Evolutionary conservation across 2,888 invertebrate species (phyloP).

Genomic region (Callyntrura guangdongensis): DNA sequence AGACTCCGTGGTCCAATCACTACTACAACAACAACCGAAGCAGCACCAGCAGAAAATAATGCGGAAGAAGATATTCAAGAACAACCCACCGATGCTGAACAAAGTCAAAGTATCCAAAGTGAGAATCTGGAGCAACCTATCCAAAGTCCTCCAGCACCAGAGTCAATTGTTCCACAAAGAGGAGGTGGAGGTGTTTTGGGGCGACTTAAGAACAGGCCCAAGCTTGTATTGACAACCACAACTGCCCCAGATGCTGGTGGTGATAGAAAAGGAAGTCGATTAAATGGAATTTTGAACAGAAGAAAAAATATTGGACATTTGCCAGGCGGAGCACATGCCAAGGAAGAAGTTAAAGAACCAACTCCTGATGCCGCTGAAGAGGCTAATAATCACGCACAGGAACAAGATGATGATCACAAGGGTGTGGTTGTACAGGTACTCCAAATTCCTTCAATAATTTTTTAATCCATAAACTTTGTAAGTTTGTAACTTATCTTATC

Average conservation of each 20-base stretch:
- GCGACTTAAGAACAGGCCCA: slow-evolving; percentile 81
- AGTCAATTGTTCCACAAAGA: slow-evolving; percentile 72
- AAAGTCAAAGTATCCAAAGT: slow-evolving; percentile 72
- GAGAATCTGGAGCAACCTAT: slow-evolving; percentile 72
- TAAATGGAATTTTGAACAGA: slow-evolving; percentile 82
- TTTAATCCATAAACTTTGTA: not conserved
- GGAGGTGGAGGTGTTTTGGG: slow-evolving; percentile 83
- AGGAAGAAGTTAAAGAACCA: slow-evolving; percentile 75
- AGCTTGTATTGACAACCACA: slow-evolving; percentile 81
- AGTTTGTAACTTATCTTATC: not conserved
- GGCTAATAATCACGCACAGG: slow-evolving; percentile 75
- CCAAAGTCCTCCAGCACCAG: slow-evolving; percentile 63
- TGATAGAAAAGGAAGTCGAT: slow-evolving; percentile 81
- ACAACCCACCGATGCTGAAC: slow-evolving; percentile 70
- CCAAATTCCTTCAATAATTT: not conserved
- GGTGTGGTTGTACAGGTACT: slow-evolving; percentile 84
- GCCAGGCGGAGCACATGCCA: slow-evolving; percentile 60
- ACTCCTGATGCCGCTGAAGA: slow-evolving; percentile 71
- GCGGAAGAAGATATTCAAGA: slow-evolving; percentile 58
- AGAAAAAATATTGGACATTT: slow-evolving; percentile 75
- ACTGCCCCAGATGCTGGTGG: slow-evolving; percentile 71
- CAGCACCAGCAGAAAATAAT: slow-evolving; percentile 57
- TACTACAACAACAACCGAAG: slow-evolving; percentile 73
- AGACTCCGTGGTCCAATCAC: slow-evolving; percentile 77
- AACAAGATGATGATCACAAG: slow-evolving; percentile 81